Base-by-base conservation (phyloP, 2,113 vertebrate genomes). In the Takifugu flavidus region DNA sequence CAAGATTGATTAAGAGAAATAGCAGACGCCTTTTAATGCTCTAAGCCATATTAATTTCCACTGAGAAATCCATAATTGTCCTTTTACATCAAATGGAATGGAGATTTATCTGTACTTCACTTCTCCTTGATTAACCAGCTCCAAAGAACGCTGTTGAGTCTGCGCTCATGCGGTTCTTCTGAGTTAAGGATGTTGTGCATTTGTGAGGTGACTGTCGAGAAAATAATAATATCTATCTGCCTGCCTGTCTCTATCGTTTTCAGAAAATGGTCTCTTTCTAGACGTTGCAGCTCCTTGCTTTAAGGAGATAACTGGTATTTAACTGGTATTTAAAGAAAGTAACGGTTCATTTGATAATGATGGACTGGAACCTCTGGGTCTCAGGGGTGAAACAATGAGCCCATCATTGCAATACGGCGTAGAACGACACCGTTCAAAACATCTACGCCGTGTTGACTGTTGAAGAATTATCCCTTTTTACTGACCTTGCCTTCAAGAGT, bases 1-100 rank as follows among this genome's bases (percentile, higher is more conserved):
- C 61, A 52, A 56, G 54, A 88, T 79, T 87, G 82, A 88, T 88
- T 83, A 72, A 11, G 68, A 27, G 47, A 72, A 75, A 81, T 78
- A 75, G 74, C 79, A 75, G 58, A 67, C 52, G 77, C 61, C 34
- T 44, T 70, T 72, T 77, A 84, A 83, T 82, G 74, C 59, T 79
- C 53, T 75, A 55, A 75, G 59, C 67, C 74, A 67, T 34, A 80
- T 80, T 83, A 42, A 66, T 79, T 85, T 85, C 80, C 70, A 63
- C 56, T 49, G 73, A 67, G 70, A 71, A 83, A 79, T 80, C 63
- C 59, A 61, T 86, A 74, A 81, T 73, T 72, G 70, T 82, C 73
- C 66, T 72, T 62, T 72, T 72, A 70, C 66, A 77, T 73, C 64
- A 69, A 83, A 53, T 70, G 61, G 61, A 80, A 66, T 53, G 51